These are phyloP conservation scores for Salvelinus alpinus DNA, from an alignment of 2,113 vertebrate species.

Conservation along the genomic window DNA sequence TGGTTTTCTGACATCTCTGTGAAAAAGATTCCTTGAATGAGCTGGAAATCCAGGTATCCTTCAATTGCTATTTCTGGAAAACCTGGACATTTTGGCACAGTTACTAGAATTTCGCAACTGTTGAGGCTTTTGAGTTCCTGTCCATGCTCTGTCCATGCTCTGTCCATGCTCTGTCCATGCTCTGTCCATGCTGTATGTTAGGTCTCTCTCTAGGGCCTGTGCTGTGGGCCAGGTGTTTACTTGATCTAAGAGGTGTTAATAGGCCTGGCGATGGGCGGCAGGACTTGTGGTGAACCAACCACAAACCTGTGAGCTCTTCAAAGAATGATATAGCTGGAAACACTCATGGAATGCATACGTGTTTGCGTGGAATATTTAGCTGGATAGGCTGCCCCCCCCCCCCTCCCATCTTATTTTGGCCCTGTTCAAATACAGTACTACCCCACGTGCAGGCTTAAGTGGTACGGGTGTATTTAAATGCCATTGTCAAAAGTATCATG, in stretches of 20 bases:
- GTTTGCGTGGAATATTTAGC: slow-evolving; percentile 15
- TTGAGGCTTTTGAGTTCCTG: not conserved
- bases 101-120: not conserved
- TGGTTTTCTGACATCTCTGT: too few species aligned
- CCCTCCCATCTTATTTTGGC: not conserved
- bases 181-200: not conserved
- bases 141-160: not conserved
- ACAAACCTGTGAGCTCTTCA: slow-evolving; percentile 9
- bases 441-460: too few species aligned
- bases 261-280: not conserved
- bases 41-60: too few species aligned
- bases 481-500: not conserved
- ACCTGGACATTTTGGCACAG: too few species aligned
- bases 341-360: slow-evolving; percentile 19
- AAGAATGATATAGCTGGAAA: not conserved
- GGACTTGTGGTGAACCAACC: not conserved
- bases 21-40: too few species aligned
- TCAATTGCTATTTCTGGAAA: too few species aligned
- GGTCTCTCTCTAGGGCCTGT: not conserved
- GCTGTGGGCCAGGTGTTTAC: not conserved
- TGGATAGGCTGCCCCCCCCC: not conserved
- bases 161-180: not conserved
- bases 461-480: not conserved
- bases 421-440: not conserved
- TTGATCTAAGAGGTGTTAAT: not conserved